Conservation (phyloP, 2,797 vertebrate species). For the Sebastiscus albofasciatus region DNA sequence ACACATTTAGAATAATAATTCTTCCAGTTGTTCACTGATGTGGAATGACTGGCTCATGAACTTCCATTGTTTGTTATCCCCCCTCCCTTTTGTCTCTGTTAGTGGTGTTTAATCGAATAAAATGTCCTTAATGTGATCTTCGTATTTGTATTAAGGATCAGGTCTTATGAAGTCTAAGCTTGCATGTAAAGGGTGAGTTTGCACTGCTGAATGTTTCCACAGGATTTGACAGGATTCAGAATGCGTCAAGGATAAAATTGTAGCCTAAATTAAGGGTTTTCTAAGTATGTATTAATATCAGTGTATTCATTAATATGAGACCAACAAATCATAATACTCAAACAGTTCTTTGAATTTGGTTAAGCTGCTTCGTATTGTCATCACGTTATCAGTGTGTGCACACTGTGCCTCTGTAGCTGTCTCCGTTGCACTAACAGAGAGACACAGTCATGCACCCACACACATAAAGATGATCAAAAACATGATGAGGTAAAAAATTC, state of each 20-base stretch:
- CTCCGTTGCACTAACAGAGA: neutral
- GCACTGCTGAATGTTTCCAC: neutral
- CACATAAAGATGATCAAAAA: neutral
- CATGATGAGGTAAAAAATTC: neutral
- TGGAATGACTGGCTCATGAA: neutral
- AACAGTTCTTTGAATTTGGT: neutral
- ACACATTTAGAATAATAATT: neutral
- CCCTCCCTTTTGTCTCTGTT: neutral
- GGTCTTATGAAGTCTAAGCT: neutral
- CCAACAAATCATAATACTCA: neutral
- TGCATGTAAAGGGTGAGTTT: neutral
- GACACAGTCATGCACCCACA: neutral
- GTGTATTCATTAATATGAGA: neutral
- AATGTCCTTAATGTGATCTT: neutral
- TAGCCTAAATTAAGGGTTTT: neutral
- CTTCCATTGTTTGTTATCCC: neutral
- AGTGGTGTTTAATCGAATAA: neutral
- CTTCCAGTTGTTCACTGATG: neutral
- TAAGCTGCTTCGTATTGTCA: constrained; percentile 5
- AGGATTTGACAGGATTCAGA: neutral
- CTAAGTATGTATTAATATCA: neutral
- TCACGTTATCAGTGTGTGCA: neutral
- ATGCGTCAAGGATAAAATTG: neutral
- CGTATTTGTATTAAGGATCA: neutral
- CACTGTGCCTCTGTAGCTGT: neutral